Conservation (phyloP, 2,797 vertebrate species). For the Tenualosa ilisha region DNA sequence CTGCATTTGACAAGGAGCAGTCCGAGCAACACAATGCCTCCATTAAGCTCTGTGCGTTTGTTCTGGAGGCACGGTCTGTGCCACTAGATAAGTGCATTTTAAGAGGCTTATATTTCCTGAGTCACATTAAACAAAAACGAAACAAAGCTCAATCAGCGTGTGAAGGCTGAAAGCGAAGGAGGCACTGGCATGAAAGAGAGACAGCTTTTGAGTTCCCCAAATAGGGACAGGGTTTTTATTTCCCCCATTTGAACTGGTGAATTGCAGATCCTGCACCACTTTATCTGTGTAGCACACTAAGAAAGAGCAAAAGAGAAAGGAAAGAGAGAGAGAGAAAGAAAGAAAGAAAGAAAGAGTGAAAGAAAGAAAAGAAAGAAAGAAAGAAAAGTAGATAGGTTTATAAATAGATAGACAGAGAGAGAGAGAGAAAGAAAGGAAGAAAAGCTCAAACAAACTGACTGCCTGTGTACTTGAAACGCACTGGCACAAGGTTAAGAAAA, state of each 20-base stretch:
- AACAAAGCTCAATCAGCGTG: slow-evolving; percentile 12
- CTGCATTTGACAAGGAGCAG: slow-evolving; percentile 52
- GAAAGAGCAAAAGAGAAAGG: background rate
- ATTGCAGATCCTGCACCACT: background rate
- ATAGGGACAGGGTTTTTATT: slow-evolving; percentile 22
- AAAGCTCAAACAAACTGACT: slow-evolving; percentile 12
- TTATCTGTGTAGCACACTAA: background rate
- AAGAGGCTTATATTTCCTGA: slow-evolving; percentile 78
- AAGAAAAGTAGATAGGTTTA: background rate
- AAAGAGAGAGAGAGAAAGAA: background rate
- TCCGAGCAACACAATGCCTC: slow-evolving; percentile 47
- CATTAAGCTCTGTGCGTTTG: slow-evolving; percentile 33
- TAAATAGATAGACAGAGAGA: background rate
- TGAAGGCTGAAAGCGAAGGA: slow-evolving; percentile 17
- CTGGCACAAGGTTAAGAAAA: slow-evolving; percentile 55
- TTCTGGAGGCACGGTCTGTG: slow-evolving; percentile 39
- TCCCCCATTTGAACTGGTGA: slow-evolving; percentile 33
- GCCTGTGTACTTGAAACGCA: slow-evolving; percentile 48
- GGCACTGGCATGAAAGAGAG: background rate
- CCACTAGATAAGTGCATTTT: slow-evolving; percentile 73
- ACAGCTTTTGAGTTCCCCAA: background rate
- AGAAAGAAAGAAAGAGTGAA: background rate
- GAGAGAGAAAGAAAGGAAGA: background rate
- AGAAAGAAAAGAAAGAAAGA: background rate
- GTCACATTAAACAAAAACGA: slow-evolving; percentile 67